phyloP scores from a whole-genome alignment of 1,140 invertebrate genomes.

The Euwallacea fornicatus region DNA sequence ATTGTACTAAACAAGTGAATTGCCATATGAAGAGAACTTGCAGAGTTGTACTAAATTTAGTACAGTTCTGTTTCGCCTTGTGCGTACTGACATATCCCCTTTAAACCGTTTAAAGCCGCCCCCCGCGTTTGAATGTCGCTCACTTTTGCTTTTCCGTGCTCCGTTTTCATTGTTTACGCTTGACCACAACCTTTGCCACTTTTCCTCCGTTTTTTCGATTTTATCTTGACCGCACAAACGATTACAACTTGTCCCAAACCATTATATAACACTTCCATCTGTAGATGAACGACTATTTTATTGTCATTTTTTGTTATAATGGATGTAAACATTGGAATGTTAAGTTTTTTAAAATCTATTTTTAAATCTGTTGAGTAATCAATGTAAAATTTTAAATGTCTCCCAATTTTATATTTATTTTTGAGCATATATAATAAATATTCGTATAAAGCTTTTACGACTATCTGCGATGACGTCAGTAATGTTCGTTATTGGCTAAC shows the following conservation, averaged over 20 bases:
- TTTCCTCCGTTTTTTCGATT: neutral
- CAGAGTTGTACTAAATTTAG: conserved; percentile 7
- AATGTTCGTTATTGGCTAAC: no score
- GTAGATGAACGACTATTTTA: no score
- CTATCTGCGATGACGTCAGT: no score
- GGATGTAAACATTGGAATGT: no score
- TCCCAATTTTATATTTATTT: no score
- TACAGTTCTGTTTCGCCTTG: neutral
- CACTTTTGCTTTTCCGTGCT: conserved; percentile 37
- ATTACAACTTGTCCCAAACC: neutral
- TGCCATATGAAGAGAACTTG: neutral
- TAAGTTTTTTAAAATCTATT: no score
- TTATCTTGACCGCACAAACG: neutral
- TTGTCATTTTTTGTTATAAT: no score
- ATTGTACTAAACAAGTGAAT: conserved; percentile 4
- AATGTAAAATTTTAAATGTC: no score
- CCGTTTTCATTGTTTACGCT: conserved; percentile 25
- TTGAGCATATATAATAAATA: no score
- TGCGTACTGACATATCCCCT: conserved; percentile 9
- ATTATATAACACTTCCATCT: neutral
- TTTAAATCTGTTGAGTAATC: no score
- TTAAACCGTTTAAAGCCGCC: conserved; percentile 23
- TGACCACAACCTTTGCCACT: conserved; percentile 31
- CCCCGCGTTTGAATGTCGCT: conserved; percentile 29
- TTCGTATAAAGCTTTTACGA: no score